Conservation (phyloP, 2,113 vertebrate genomes). For the Cyprinodon brontotheroides region DNA sequence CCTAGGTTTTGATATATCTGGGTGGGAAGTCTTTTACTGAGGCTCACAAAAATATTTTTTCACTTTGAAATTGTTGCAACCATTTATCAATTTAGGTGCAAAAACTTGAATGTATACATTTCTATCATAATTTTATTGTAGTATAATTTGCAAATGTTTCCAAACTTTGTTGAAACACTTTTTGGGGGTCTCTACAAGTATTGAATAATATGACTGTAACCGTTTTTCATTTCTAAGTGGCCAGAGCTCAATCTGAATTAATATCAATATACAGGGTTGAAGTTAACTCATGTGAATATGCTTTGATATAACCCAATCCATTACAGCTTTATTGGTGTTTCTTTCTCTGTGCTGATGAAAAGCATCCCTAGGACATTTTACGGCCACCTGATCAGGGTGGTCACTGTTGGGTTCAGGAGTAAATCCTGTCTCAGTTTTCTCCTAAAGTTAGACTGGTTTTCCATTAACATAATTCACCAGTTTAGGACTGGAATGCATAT, state of each 20-base stretch:
- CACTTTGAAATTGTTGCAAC: background rate
- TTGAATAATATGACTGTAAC: background rate
- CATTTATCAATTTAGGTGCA: background rate
- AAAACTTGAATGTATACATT: background rate
- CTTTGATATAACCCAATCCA: background rate
- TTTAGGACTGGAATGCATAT: background rate
- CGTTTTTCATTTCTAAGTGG: too few species aligned
- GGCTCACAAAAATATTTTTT: background rate
- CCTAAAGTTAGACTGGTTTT: background rate
- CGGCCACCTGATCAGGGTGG: background rate
- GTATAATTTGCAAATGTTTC: too few species aligned
- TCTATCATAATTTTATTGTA: too few species aligned
- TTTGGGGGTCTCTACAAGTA: background rate
- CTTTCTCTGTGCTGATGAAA: background rate
- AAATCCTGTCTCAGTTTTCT: background rate
- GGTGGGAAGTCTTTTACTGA: constrained; percentile 37
- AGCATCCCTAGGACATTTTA: background rate
- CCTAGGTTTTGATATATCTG: constrained; percentile 58
- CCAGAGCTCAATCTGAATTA: background rate
- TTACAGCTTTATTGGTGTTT: background rate
- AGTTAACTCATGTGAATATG: background rate
- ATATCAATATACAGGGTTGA: background rate
- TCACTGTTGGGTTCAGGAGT: background rate
- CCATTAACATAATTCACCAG: background rate
- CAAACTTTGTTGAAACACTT: background rate